A percentile compares a stretch with the other conserved stretches of the same genome.
Evolutionary conservation across 2,888 invertebrate genomes (phyloP).

Genomic region (Xylophagus ater): DNA sequence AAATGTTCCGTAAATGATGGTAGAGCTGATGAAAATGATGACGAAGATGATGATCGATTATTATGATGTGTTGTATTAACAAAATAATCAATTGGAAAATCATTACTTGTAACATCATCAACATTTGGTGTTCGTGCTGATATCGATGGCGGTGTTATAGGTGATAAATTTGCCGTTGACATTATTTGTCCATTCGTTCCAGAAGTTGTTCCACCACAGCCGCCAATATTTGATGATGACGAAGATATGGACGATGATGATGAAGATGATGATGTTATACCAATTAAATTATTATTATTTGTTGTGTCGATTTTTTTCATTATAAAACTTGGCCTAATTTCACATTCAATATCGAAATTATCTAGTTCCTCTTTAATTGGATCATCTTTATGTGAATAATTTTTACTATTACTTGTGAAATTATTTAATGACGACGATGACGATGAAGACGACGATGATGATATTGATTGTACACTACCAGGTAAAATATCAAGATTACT

Average conservation of each 20-base stretch:
- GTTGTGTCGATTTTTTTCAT: constrained; percentile 30
- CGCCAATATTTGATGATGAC: too few relatives aligned
- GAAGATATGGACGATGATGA: too few relatives aligned
- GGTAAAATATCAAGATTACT: constrained; percentile 3
- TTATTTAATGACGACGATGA: background rate
- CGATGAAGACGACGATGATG: background rate
- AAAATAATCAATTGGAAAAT: constrained; percentile 18
- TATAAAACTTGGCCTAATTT: constrained; percentile 37
- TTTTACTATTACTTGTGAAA: constrained; percentile 14
- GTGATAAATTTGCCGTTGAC: background rate
- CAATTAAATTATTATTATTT: too few relatives aligned
- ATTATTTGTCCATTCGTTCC: too few relatives aligned
- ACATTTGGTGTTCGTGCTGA: background rate
- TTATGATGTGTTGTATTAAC: constrained; percentile 4
- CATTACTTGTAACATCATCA: constrained; percentile 5
- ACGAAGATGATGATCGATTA: background rate
- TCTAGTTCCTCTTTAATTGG: constrained; percentile 32
- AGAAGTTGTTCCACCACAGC: too few relatives aligned
- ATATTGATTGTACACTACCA: too few relatives aligned
- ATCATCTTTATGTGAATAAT: constrained; percentile 20
- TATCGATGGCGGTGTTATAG: background rate
- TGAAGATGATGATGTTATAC: too few relatives aligned
- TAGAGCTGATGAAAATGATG: background rate
- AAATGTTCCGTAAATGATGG: constrained; percentile 1
- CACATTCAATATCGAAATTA: constrained; percentile 38